Base-by-base conservation (phyloP, 2,888 invertebrate species). In the Tinea semifulvella region DNA sequence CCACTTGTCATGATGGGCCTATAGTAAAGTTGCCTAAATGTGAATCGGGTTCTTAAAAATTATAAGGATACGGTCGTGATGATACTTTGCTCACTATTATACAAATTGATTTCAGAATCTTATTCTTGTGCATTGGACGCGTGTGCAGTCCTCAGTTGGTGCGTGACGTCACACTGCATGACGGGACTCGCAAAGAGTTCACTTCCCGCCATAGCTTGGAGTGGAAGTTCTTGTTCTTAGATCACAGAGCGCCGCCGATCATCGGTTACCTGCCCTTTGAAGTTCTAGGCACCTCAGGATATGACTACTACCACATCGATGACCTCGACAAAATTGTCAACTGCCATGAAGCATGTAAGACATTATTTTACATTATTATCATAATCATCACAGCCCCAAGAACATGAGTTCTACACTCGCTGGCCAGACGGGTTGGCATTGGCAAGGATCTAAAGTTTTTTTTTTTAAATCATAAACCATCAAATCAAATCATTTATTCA, bases 291-390 rank as follows among this genome's bases (percentile, higher is more conserved):
- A 97, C 96, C 1, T 96, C 96, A 0, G 96, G 96, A 1, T 97
- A 96, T 65, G 96, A 97, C 64, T 96, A 97, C 63, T 96, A 96
- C 60, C 96, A 97, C 65, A 90, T 94, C 42, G 96, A 97, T 61
- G 97, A 97, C 65, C 75, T 97, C 49, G 94, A 96, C 49, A 90
- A 90, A 61, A 90, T 97, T 2, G 87, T 93, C 6, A 84, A 82
- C 3, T 94, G 94, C 53, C 97, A 97, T 64, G 92, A 94, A 73
- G 89, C 90, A 43, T 73, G 94, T 94, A 76, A 88, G 90, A n/a
- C n/a, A n/a, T n/a, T n/a, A n/a, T n/a, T n/a, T n/a, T n/a, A n/a
- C n/a, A n/a, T n/a, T n/a, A n/a, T n/a, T n/a, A n/a, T n/a, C n/a
- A n/a, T n/a, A n/a, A n/a, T n/a, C n/a, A n/a, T n/a, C n/a, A n/a